These are phyloP conservation scores for Crocallis elinguaria DNA, from an alignment of 2,888 invertebrate species.

Conservation along the genomic window DNA sequence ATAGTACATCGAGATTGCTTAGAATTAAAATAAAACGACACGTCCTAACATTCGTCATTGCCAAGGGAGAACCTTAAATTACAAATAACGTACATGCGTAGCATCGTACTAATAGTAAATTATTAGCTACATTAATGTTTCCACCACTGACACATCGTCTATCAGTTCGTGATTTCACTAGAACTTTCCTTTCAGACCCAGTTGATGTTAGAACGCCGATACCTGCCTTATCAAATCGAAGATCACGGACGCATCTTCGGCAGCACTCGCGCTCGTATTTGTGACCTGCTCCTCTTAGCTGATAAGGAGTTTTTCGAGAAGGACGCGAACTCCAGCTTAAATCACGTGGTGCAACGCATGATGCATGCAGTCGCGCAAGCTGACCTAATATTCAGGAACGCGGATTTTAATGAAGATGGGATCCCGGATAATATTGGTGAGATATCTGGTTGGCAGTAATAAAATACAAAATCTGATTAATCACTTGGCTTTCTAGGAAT, in stretches of 20 bases:
- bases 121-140: no score
- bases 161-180: no score
- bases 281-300: constrained; percentile 76
- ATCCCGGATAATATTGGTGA: constrained; percentile 81
- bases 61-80: no score
- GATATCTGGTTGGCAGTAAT: neutral
- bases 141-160: no score
- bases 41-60: no score
- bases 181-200: neutral
- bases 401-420: constrained; percentile 83
- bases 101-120: no score
- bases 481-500: no score
- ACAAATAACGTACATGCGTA: no score
- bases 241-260: constrained; percentile 50
- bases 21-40: no score
- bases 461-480: no score
- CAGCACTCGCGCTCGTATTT: constrained; percentile 66
- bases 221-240: constrained; percentile 63
- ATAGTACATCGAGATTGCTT: no score
- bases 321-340: constrained; percentile 73
- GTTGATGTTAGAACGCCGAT: constrained; percentile 32
- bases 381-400: constrained; percentile 81
- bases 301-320: constrained; percentile 76
- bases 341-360: constrained; percentile 72
- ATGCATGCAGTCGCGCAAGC: constrained; percentile 80